Evolutionary conservation across 2,888 invertebrate species (phyloP), one percentile per base, ranked within the genome.

Genomic region (Zhuqinia jingwanae): DNA sequence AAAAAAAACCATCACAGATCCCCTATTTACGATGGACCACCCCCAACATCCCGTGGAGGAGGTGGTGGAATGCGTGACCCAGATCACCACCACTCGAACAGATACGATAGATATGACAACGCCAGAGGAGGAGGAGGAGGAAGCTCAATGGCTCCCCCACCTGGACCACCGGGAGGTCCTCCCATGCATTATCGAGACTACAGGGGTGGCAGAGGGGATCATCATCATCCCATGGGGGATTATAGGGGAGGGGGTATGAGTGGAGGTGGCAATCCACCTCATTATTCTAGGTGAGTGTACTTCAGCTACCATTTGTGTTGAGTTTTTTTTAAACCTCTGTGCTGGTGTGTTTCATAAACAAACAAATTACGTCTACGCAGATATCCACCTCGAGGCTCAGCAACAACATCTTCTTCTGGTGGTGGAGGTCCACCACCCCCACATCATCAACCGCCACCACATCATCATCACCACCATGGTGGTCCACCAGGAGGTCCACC

Each of bases 151-250:
- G 76, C 85, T 22, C 76, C 87, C 30, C 87, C 87, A 10, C 87
- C 82, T 17, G 63, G 63, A 20, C 78, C 73, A 15, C 87, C 82
- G 27, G 81, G 81, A 17, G 81, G 81, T 42, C 87, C 87, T 27
- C 87, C 87, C 13, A 87, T 87, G 87, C 82, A 87, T 56, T 83
- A 87, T 73, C 70, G 84, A n/a, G 88, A 87, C 25, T 89, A 90
- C 78, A 73, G 89, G 10, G 90, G 90, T 47, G 88, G 84, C 1
- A 76, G 87, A 73, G 56, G 82, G n/a, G 86, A 81, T 80, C 73
- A 79, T 47, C 85, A 85, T 65, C 86, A 86, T 63, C 82, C 82
- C 10, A 82, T 82, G 82, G 73, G 73, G 15, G 86, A 86, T 13
- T 81, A 86, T 27, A 45, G 63, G 47, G 30, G 76, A 11, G 73